Percentiles rank a stretch among this genome's conserved stretches.
These are phyloP conservation scores for Drosophila eohydei DNA, from an alignment of 2,888 invertebrate species.

Conservation along the genomic window DNA sequence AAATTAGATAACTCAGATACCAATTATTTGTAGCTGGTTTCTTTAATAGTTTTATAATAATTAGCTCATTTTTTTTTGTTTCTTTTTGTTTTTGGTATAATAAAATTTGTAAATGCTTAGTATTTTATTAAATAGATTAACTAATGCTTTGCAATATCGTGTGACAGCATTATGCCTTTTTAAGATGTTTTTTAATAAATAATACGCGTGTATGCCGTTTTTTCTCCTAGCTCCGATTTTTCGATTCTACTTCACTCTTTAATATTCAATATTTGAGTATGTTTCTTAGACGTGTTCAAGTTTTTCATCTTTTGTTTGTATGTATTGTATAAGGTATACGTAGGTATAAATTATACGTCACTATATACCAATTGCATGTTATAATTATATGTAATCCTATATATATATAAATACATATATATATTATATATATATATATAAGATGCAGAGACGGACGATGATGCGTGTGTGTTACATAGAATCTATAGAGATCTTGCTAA, in stretches of 20 bases:
- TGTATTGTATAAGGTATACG: background rate
- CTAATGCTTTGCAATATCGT: conserved; percentile 45
- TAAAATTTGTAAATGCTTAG: conserved; percentile 46
- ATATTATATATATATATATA: background rate
- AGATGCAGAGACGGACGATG: background rate
- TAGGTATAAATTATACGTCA: background rate
- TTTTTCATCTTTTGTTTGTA: background rate
- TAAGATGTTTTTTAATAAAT: background rate
- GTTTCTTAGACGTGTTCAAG: background rate
- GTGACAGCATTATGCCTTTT: background rate
- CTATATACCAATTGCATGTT: too few relatives aligned
- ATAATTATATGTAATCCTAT: background rate
- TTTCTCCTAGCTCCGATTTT: background rate
- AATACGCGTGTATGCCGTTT: background rate
- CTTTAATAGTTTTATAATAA: conserved; percentile 33
- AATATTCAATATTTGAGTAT: background rate
- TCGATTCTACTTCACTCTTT: background rate
- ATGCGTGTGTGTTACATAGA: background rate
- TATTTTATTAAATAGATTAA: conserved; percentile 43
- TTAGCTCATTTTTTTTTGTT: conserved; percentile 50
- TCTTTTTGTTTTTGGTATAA: conserved; percentile 24
- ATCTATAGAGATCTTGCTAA: background rate
- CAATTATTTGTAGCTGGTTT: conserved; percentile 20
- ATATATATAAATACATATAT: background rate
- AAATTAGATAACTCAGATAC: conserved; percentile 15